Base-by-base conservation (phyloP, 2,797 vertebrate genomes). In the Myotis myotis region DNA sequence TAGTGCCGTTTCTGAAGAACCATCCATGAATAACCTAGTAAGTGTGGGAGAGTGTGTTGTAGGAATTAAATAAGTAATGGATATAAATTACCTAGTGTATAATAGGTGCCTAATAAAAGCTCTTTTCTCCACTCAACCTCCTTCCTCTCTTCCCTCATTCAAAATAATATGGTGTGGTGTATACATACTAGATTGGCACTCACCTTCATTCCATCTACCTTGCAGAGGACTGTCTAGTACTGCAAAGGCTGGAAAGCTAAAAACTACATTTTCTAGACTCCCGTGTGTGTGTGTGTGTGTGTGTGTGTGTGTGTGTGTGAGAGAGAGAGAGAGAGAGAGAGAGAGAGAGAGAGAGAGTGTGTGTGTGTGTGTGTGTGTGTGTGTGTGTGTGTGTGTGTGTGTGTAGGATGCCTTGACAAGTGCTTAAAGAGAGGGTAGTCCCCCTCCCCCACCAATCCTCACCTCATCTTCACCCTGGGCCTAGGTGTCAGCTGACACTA, bases 241-340 rank as follows among this genome's bases (percentile, higher is more conserved):
- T 36, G 13, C 23, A 80, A 87, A 90, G 57, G 6, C 23, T 36
- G 4, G 20, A 81, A 93, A 94, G 41, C 82, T 91, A 41, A 90
- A 72, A 41, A 78, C 74, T 71, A 25, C 81, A 71, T 92, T 94
- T 92, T 51, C 91, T 84, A 91, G 66, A 80, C 22, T 41, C 15
- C 23, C n/a, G 38, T 80, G 25, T 17, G 47, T 86, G n/a, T 94
- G 80, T 74, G 44, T 76, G 72, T 85, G 53, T 49, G 55, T 83
- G 53, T 60, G 57, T 60, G 57, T 60, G 57, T 60, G 23, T 60
- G 38, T 66, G 38, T 79, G 41, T 16, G 44, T 86, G 55, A n/a
- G n/a, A n/a, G n/a, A n/a, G n/a, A n/a, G n/a, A n/a, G n/a, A n/a
- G n/a, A n/a, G n/a, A n/a, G n/a, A n/a, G n/a, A n/a, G n/a, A n/a